Evolutionary conservation across 2,113 vertebrate species (phyloP).

Genomic region (Oenanthe oenanthe): DNA sequence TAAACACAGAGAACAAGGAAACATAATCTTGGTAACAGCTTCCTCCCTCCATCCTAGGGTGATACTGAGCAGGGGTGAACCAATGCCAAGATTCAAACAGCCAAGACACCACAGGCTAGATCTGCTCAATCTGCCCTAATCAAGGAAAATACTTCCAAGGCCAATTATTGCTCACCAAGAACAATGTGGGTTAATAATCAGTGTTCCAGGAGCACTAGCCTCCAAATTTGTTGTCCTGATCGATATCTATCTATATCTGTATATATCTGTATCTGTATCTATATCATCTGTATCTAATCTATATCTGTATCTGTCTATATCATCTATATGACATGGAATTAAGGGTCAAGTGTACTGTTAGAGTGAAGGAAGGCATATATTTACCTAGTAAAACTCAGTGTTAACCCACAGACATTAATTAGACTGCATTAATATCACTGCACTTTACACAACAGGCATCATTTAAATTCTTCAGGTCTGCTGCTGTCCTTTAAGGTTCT

Average conservation of each 20-base stretch:
- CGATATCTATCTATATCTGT: neutral
- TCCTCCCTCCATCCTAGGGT: neutral
- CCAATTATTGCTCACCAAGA: neutral
- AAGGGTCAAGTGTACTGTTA: neutral
- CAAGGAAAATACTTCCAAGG: neutral
- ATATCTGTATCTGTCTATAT: neutral
- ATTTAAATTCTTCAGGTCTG: neutral
- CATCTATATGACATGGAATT: neutral
- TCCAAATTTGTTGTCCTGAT: neutral
- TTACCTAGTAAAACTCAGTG: neutral
- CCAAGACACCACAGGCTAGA: neutral
- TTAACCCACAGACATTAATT: neutral
- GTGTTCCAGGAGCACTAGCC: neutral
- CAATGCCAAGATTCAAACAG: neutral
- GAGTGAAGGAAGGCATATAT: neutral
- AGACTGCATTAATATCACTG: neutral
- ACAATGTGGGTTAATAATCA: neutral
- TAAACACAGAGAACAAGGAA: neutral
- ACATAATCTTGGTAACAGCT: neutral
- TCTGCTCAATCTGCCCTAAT: neutral
- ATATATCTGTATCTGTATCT: neutral
- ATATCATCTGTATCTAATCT: neutral
- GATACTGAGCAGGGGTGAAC: neutral
- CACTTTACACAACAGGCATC: neutral
- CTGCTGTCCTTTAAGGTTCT: neutral